These are phyloP conservation scores for Lerista edwardsae DNA, from an alignment of 2,797 vertebrate species.

Conservation along the genomic window DNA sequence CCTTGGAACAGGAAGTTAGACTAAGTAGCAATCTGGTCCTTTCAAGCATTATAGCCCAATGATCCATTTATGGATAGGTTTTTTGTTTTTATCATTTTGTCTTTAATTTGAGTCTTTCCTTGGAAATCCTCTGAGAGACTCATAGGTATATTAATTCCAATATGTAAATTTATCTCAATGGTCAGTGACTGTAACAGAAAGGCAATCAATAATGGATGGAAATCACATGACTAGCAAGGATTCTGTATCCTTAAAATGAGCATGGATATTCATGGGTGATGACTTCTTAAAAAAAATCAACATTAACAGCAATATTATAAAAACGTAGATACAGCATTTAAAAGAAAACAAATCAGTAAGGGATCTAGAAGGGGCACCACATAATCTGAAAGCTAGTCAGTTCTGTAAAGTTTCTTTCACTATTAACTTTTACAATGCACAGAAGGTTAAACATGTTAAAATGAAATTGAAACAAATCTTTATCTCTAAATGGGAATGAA, in stretches of 20 bases:
- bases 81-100: neutral
- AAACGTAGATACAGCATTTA: rapidly evolving
- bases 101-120: neutral
- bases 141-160: neutral
- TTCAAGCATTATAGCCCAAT: neutral
- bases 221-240: neutral
- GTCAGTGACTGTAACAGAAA: neutral
- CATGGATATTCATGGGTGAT: neutral
- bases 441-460: neutral
- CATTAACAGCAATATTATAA: rapidly evolving
- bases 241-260: neutral
- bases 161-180: slow-evolving; percentile 17
- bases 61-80: neutral
- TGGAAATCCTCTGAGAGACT: neutral
- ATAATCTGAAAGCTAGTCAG: neutral
- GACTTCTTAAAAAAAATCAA: neutral
- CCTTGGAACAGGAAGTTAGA: neutral
- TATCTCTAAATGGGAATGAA: neutral
- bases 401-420: neutral
- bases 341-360: rapidly evolving
- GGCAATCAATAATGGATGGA: slow-evolving; percentile 41
- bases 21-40: neutral
- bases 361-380: rapidly evolving
- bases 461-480: neutral
- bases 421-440: neutral